These are phyloP conservation scores for Drosophila littoralis DNA, from an alignment of 1,140 invertebrate genomes.

Conservation along the genomic window DNA sequence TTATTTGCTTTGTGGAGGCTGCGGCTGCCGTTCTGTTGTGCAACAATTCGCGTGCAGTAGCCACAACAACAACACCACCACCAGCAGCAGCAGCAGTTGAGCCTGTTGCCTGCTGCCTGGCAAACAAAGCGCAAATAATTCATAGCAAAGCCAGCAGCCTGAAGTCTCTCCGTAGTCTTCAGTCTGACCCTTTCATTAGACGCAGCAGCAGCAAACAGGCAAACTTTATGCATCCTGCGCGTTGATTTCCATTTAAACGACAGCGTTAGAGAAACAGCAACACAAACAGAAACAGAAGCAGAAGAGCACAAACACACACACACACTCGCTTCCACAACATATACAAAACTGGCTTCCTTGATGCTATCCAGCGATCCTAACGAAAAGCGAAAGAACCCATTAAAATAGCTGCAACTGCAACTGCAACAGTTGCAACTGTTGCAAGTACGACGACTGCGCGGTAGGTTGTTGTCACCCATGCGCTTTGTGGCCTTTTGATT, in stretches of 20 bases:
- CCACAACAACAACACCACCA: slow-evolving; percentile 50
- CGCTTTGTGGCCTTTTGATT: slow-evolving; percentile 59
- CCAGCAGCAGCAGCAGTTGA: slow-evolving; percentile 33
- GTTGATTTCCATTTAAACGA: slow-evolving; percentile 83
- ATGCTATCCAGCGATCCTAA: slow-evolving; percentile 68
- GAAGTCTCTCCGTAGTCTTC: slow-evolving; percentile 14
- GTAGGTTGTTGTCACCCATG: slow-evolving; percentile 69
- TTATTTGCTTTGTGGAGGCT: slow-evolving; percentile 73
- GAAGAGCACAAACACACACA: slow-evolving; percentile 25
- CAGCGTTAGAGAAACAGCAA: slow-evolving; percentile 72
- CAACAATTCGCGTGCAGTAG: slow-evolving; percentile 80
- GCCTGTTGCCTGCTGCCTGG: slow-evolving; percentile 28
- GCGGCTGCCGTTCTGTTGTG: slow-evolving; percentile 44
- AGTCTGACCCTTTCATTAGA: slow-evolving; percentile 80
- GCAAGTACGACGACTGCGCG: slow-evolving; percentile 48
- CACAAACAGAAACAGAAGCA: slow-evolving; percentile 27
- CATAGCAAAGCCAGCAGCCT: slow-evolving; percentile 53
- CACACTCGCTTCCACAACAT: background rate
- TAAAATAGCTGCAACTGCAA: slow-evolving; percentile 70
- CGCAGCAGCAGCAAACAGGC: slow-evolving; percentile 55
- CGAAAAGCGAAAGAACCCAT: slow-evolving; percentile 82
- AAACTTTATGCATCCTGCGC: slow-evolving; percentile 82
- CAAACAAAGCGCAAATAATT: slow-evolving; percentile 82
- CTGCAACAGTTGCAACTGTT: slow-evolving; percentile 39
- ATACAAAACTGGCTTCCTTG: slow-evolving; percentile 72